Conservation (phyloP, 2,888 invertebrate genomes). For the Ophioninae sp. region DNA sequence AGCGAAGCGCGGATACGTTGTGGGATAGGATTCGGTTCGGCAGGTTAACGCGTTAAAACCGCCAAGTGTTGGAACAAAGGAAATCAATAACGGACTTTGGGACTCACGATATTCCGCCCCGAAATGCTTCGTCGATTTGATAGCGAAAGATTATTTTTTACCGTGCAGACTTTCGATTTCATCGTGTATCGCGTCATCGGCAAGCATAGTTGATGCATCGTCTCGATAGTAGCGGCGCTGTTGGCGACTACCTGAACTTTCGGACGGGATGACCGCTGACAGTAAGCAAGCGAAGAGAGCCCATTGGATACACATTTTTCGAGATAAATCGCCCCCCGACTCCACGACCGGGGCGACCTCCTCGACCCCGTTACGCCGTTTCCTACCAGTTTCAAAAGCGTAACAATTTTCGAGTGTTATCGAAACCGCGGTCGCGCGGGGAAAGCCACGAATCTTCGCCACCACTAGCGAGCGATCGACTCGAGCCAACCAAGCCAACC, state of each 20-base stretch:
- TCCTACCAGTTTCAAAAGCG: neutral
- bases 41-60: no score
- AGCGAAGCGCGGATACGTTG: no score
- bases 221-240: neutral
- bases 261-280: neutral
- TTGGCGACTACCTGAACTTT: neutral
- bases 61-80: no score
- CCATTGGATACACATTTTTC: neutral
- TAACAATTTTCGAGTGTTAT: neutral
- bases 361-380: neutral
- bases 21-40: no score
- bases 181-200: neutral
- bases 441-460: neutral
- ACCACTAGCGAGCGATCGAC: neutral
- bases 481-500: no score
- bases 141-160: neutral
- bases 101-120: no score
- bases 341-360: neutral
- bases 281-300: neutral
- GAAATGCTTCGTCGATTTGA: no score
- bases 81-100: no score
- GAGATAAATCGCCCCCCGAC: neutral
- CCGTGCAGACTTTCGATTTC: neutral
- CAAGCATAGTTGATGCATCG: neutral
- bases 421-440: neutral